Conservation (phyloP, 2,888 invertebrate species). For the Aphidoletes aphidimyza region DNA sequence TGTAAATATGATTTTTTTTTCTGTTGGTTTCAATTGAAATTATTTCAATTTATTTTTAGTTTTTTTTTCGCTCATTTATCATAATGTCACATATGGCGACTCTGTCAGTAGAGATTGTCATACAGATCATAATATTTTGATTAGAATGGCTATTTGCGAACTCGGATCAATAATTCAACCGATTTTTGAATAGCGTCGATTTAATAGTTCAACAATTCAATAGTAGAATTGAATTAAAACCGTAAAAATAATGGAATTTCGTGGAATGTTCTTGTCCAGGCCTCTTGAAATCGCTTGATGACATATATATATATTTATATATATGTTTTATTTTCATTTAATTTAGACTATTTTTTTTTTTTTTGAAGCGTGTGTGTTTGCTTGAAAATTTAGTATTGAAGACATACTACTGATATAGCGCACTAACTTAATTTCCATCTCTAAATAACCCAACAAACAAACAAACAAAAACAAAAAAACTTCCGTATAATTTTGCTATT, state of each 20-base stretch:
- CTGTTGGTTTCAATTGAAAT: not conserved
- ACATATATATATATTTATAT: too few relatives aligned
- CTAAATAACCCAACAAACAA: not conserved
- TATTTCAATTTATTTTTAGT: not conserved
- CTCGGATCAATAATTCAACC: too few relatives aligned
- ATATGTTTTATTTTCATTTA: not conserved
- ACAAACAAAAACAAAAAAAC: not conserved
- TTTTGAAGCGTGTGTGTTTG: conserved; percentile 27
- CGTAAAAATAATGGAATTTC: too few relatives aligned
- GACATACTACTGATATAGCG: conserved; percentile 19
- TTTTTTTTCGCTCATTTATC: not conserved
- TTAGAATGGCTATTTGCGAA: too few relatives aligned
- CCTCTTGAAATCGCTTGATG: too few relatives aligned
- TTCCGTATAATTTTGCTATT: conserved; percentile 30
- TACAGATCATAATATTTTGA: too few relatives aligned
- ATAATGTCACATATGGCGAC: too few relatives aligned
- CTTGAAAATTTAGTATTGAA: not conserved
- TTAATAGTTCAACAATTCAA: too few relatives aligned
- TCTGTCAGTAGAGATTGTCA: too few relatives aligned
- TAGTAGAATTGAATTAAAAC: too few relatives aligned
- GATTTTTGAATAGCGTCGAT: too few relatives aligned
- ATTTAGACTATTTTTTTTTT: not conserved
- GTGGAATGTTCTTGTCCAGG: too few relatives aligned
- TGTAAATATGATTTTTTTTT: not conserved
- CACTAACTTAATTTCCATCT: conserved; percentile 56